Conservation (phyloP, 64 coral and sea anemone species). For the Pocillopora verrucosa region DNA sequence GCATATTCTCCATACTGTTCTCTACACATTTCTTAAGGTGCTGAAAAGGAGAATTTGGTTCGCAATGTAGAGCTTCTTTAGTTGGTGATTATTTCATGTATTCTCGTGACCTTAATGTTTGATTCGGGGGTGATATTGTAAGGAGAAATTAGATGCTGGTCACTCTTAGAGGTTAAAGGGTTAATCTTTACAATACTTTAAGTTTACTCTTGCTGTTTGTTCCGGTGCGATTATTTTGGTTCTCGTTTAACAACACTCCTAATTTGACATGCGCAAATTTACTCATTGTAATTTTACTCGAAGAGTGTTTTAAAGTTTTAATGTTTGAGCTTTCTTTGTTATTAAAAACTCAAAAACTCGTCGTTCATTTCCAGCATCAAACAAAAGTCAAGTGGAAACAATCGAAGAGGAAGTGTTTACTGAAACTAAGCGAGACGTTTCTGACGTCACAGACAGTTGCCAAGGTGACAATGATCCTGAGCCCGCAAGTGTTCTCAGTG, state of each 20-base stretch:
- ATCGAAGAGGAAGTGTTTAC: constrained; percentile 81
- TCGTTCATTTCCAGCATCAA: constrained; percentile 44
- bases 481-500: constrained; percentile 32
- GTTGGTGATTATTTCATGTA: too few species aligned
- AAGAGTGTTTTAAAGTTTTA: neutral
- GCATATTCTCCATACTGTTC: too few species aligned
- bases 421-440: constrained; percentile 46
- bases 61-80: too few species aligned
- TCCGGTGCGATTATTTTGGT: neutral
- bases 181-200: too few species aligned
- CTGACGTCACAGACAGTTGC: constrained; percentile 24
- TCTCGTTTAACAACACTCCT: neutral
- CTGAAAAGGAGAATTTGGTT: too few species aligned
- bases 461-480: constrained; percentile 38
- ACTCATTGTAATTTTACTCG: too few species aligned
- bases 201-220: neutral
- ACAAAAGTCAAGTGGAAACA: constrained; percentile 73
- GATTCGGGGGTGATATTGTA: too few species aligned
- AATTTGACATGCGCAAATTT: too few species aligned
- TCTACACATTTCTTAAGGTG: too few species aligned
- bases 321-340: neutral
- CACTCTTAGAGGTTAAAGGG: too few species aligned
- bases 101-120: too few species aligned
- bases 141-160: too few species aligned
- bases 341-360: neutral